Conservation (phyloP, 2,888 invertebrate species). For the Aphodius granarius region DNA sequence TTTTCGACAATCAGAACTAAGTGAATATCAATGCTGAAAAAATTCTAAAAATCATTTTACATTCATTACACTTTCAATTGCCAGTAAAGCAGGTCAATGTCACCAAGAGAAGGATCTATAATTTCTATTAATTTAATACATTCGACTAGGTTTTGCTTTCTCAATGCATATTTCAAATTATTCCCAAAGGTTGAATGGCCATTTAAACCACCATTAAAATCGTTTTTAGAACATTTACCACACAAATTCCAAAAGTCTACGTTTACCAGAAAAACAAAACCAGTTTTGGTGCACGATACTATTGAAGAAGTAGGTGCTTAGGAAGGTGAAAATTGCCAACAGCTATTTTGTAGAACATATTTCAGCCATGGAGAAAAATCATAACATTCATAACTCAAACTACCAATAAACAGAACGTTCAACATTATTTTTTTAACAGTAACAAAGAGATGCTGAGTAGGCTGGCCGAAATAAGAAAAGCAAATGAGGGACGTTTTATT, state of each 20-base stretch:
- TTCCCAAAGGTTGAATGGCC: background rate
- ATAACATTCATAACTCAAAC: background rate
- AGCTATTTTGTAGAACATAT: background rate
- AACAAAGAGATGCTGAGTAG: background rate
- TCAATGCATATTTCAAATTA: background rate
- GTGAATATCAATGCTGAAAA: too few relatives aligned
- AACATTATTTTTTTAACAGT: background rate
- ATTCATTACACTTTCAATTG: background rate
- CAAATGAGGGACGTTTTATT: background rate
- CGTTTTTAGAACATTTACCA: background rate
- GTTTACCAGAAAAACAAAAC: background rate
- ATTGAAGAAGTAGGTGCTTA: too few relatives aligned
- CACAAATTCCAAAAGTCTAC: background rate
- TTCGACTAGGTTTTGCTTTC: background rate
- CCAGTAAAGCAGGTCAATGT: background rate
- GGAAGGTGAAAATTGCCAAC: background rate
- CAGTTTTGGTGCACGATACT: background rate
- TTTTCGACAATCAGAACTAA: too few relatives aligned
- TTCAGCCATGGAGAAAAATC: background rate
- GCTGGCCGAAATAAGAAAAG: background rate
- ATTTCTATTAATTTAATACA: background rate
- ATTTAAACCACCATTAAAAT: background rate
- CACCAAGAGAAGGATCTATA: background rate
- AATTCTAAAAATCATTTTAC: too few relatives aligned
- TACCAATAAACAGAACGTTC: background rate